Percentiles rank a stretch among this genome's conserved stretches.
Conservation (phyloP, 2,888 invertebrate genomes). For the Harpagoxenus sublaevis region DNA sequence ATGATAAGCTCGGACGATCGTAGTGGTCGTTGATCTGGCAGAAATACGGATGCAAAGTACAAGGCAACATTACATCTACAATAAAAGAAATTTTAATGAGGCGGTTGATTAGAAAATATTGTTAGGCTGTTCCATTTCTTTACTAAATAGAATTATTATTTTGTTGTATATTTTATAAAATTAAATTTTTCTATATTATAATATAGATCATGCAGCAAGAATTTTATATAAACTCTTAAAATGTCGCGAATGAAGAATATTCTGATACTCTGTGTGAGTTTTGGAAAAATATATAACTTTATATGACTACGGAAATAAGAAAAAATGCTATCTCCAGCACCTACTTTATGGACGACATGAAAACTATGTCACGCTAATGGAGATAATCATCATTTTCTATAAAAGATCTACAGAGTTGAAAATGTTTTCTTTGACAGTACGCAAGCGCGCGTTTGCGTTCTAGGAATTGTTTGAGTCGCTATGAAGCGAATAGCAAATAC, state of each 20-base stretch:
- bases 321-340: background rate
- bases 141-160: background rate
- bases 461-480: slow-evolving; percentile 60
- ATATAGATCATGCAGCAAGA: background rate
- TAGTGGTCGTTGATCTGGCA: slow-evolving; percentile 54
- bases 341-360: background rate
- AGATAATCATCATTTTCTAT: slow-evolving; percentile 3
- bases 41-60: slow-evolving; percentile 30
- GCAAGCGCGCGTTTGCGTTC: slow-evolving; percentile 20
- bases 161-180: background rate
- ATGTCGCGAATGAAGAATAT: background rate
- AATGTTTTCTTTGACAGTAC: background rate
- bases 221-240: background rate
- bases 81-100: background rate
- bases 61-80: background rate
- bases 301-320: background rate
- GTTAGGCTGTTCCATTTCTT: background rate
- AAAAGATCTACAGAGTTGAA: background rate
- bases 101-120: background rate
- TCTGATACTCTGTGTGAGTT: background rate
- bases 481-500: slow-evolving; percentile 70
- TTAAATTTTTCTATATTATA: background rate
- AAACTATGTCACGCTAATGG: background rate
- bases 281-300: background rate
- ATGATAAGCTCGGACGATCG: slow-evolving; percentile 27